Base-by-base conservation (phyloP, 1,140 invertebrate species). In the Trachymyrmex cornetzi region DNA sequence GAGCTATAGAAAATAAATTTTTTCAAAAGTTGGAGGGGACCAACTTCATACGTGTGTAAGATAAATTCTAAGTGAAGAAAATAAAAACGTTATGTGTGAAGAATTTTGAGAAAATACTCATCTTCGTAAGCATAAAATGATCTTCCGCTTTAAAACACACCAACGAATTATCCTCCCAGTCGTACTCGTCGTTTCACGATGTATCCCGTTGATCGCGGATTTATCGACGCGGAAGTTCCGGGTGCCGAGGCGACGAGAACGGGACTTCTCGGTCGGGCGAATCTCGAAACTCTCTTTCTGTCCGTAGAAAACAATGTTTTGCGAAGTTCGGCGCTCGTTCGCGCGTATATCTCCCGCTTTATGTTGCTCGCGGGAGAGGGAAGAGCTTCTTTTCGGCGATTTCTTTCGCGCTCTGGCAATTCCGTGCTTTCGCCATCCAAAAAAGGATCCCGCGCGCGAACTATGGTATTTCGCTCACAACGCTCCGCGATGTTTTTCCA, bases 401-500 rank as follows among this genome's bases (percentile, higher is more conserved):
- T 90, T 90, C 89, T 90, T 90, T 89, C 88, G 85, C 89, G 79
- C 85, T 90, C 75, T 48, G 81, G 57, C 88, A 88, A 90, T 90
- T 85, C 53, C 71, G 75, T 61, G 50, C 86, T 90, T 88, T 89
- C 89, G 88, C 77, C 80, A 34, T 16, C 69, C 50, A 75, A 77
- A 88, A 85, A 90, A 81, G 86, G 82, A 86, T 90, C 55, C 69
- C 61, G 67, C 38, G 79, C 80, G 74, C 72, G 72, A 57, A 59
- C 74, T 48, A 57, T 61, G 66, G 74, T 89, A 88, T 88, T 79
- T 90, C 89, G 86, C 82, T 80, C 61, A 53, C 77, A 59, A 79
- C 59, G 44, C 44, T 85, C 53, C 77, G 74, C 88, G 64, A 90
- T 86, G 86, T 90, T 90, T 90, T 90, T 66, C 89, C 88, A 87